Conservation (phyloP, 2,113 vertebrate species). For the Phaethon lepturus region DNA sequence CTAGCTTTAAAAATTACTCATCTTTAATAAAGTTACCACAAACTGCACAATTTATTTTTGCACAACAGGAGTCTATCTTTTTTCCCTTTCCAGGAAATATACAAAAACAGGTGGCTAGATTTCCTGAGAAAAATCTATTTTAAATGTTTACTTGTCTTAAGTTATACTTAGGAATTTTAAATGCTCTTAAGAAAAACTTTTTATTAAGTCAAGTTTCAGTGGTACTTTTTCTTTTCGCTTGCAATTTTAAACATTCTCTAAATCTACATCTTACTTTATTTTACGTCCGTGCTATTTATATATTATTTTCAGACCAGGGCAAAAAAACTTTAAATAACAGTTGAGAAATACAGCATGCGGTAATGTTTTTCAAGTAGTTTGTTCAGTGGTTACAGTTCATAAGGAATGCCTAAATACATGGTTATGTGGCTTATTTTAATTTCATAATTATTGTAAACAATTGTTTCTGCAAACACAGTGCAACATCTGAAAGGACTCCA, state of each 20-base stretch:
- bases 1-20: slow-evolving; percentile 56
- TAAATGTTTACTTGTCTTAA: slow-evolving; percentile 74
- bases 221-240: neutral
- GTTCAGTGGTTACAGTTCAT: neutral
- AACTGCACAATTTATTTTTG: slow-evolving; percentile 68
- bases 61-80: slow-evolving; percentile 61
- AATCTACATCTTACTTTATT: neutral
- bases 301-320: neutral
- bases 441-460: neutral
- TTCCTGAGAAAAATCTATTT: slow-evolving; percentile 61
- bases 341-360: neutral
- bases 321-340: neutral
- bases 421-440: slow-evolving; percentile 31
- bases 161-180: slow-evolving; percentile 47
- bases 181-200: slow-evolving; percentile 7
- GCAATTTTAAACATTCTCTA: neutral
- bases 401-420: neutral
- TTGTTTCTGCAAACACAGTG: neutral
- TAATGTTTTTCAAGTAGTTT: slow-evolving; percentile 16
- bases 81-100: slow-evolving; percentile 68
- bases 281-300: neutral
- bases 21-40: slow-evolving; percentile 71
- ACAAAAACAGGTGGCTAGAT: slow-evolving; percentile 74
- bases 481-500: neutral
- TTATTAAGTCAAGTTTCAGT: neutral